Evolutionary conservation across 2,888 invertebrate genomes (phyloP), one percentile per base, ranked within the genome.

Genomic region (Dicroscelio sp.): DNA sequence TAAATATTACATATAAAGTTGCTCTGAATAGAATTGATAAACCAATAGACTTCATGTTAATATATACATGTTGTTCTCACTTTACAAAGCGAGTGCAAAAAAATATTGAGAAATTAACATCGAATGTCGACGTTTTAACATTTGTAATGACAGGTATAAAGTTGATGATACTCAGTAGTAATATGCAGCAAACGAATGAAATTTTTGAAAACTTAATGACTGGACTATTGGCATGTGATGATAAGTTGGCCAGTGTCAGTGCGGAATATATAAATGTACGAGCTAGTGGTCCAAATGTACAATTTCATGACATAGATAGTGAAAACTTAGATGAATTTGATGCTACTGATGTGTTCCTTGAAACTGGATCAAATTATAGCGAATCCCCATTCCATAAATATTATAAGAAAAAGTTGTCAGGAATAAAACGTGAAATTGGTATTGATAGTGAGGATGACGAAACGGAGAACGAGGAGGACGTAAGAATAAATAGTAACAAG

Each of bases 31-130:
- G n/a, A 23, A 55, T 12, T 12, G 25, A 55, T 4, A 55, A 33
- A 75, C 31, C 52, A 48, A 55, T 75, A 10, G 25, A 75, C 23
- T 75, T 52, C 20, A 75, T 55, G 43, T 8, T 75, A 23, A 33
- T 75, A 2, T 75, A 75, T 23, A 75, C 75, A 3, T 75, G 75
- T 25, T 75, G 55, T 20, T 10, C 55, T 1, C 75, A 75, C 23
- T 75, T 75, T 20, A 75, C 10, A 14, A 75, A 75, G 20, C 25
- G 75, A 2, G 55, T 55, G 0, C 31, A 55, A n/a, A 55, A 25
- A 48, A 75, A 55, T 55, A 14, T 20, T 2, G 75, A 75, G 20
- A 75, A 75, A 75, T 0, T 75, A 27, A 75, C 71, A 48, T 30
- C 1, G 2, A 43, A 69, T 6, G 6, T 2, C 17, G 14, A 8